Percentiles rank a stretch among this genome's conserved stretches.
phyloP scores from a whole-genome alignment of 2,797 vertebrate species.

The Margarornis squamiger region DNA sequence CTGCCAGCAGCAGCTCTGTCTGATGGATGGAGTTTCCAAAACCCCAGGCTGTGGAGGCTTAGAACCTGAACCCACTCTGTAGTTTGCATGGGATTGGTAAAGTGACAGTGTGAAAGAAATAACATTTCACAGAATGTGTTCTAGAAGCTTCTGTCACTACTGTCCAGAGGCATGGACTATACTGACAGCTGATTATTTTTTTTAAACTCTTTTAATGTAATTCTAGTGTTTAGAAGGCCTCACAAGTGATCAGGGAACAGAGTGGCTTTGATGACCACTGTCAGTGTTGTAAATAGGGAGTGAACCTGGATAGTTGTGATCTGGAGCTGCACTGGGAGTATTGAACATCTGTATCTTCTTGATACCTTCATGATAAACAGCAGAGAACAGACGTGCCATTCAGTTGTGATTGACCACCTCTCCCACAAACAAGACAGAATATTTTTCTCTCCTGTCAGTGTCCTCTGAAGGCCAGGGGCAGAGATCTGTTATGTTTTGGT shows the following conservation, averaged over 20 bases:
- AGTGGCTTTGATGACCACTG: rapidly evolving
- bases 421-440: background rate
- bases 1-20: background rate
- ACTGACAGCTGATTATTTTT: background rate
- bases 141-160: background rate
- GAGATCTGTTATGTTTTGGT: background rate
- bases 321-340: background rate
- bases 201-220: background rate
- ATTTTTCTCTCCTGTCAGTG: background rate
- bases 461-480: background rate
- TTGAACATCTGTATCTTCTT: background rate
- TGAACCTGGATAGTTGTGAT: background rate
- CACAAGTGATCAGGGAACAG: background rate
- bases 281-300: background rate
- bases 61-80: background rate
- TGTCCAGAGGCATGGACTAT: background rate
- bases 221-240: background rate
- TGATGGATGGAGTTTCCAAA: background rate
- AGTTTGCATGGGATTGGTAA: background rate
- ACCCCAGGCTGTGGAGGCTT: background rate
- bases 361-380: background rate
- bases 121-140: background rate
- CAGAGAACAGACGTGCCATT: background rate
- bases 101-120: background rate
- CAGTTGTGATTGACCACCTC: background rate